These are phyloP conservation scores for Radopholus similis DNA, from an alignment of 1,140 invertebrate species.

Conservation along the genomic window DNA sequence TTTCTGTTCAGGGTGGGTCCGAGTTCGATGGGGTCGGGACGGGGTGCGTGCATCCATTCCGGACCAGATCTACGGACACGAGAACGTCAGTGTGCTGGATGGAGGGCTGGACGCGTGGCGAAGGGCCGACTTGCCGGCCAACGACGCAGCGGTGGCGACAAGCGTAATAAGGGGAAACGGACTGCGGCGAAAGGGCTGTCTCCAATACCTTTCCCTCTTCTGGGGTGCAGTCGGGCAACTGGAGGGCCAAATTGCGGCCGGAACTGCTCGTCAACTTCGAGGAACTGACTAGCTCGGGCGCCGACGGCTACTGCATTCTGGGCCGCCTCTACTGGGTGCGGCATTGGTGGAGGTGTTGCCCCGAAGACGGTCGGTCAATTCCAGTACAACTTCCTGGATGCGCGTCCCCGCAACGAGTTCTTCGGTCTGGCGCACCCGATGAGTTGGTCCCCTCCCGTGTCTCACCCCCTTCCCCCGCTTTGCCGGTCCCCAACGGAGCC, in stretches of 20 bases:
- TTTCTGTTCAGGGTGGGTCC: constrained; percentile 30
- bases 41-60: not conserved
- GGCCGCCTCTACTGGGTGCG: constrained; percentile 32
- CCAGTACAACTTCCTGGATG: constrained; percentile 38
- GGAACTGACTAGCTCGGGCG: constrained; percentile 27
- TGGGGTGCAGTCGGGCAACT: constrained; percentile 36
- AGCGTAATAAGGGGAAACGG: not conserved
- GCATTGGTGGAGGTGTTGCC: not conserved
- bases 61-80: constrained; percentile 34
- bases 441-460: not conserved
- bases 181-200: not conserved
- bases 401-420: constrained; percentile 35
- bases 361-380: constrained; percentile 1
- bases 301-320: constrained; percentile 35
- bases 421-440: constrained; percentile 27
- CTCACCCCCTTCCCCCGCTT: not conserved
- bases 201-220: no score
- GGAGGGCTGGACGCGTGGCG: constrained; percentile 39
- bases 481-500: constrained; percentile 13
- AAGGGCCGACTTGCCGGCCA: constrained; percentile 29
- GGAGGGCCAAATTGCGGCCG: constrained; percentile 33
- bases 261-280: constrained; percentile 29
- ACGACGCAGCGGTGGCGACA: constrained; percentile 19
- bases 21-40: not conserved
- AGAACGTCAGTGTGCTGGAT: constrained; percentile 23